These are phyloP conservation scores for Reinhardtius hippoglossoides DNA, from an alignment of 2,113 vertebrate genomes.

Conservation along the genomic window DNA sequence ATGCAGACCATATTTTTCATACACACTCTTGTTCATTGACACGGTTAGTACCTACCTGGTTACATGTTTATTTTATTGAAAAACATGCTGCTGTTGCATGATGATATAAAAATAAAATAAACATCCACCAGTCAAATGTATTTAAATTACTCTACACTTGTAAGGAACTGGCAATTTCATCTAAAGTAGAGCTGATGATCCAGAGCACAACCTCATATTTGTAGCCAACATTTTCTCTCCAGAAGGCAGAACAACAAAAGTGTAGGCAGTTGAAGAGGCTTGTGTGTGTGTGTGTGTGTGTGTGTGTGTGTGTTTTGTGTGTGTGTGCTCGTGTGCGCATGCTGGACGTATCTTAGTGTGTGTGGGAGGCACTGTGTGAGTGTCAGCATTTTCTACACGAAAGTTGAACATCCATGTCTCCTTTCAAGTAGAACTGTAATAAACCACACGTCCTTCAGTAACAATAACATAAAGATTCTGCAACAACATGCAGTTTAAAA, in stretches of 20 bases:
- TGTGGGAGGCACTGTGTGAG: conserved; percentile 38
- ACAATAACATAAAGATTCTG: background rate
- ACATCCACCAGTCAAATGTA: background rate
- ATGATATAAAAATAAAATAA: too few species aligned
- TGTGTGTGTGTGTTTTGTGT: conserved; percentile 23
- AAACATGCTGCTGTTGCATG: too few species aligned
- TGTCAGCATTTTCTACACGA: conserved; percentile 21
- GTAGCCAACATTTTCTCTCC: background rate
- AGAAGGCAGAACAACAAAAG: conserved; percentile 22
- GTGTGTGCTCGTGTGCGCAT: conserved; percentile 11
- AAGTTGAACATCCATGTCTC: conserved; percentile 1
- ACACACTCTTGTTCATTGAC: too few species aligned
- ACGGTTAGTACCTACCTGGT: too few species aligned
- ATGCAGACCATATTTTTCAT: too few species aligned
- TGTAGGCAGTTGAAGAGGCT: conserved; percentile 31
- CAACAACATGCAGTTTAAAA: background rate
- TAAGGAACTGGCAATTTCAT: background rate
- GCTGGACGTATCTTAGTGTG: background rate
- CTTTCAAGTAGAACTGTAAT: conserved; percentile 5
- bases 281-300: conserved; percentile 12
- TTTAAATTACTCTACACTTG: background rate
- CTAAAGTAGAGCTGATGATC: background rate
- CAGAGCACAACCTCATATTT: background rate
- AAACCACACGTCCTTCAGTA: background rate
- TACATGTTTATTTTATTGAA: too few species aligned